Evolutionary conservation across 2,888 invertebrate genomes (phyloP).

Genomic region (Sylvicola cinctus): DNA sequence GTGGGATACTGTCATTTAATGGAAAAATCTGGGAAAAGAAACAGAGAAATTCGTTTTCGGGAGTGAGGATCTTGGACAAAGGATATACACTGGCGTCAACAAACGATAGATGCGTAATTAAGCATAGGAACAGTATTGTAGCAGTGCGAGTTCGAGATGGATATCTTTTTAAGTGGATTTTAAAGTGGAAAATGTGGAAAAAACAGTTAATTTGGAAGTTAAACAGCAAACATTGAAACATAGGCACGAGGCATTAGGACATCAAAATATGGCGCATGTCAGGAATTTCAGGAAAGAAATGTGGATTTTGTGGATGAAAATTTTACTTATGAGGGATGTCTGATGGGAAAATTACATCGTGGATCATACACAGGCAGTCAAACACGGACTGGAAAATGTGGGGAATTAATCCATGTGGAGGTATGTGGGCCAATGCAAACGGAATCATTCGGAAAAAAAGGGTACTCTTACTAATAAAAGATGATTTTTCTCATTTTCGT

Average conservation of each 20-base stretch:
- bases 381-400: not conserved
- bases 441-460: not conserved
- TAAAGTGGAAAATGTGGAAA: not conserved
- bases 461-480: not conserved
- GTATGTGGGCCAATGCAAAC: conserved; percentile 1
- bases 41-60: no score
- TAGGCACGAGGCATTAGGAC: no score
- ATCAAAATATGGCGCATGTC: no score
- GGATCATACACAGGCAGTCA: not conserved
- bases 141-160: no score
- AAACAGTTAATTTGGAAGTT: not conserved
- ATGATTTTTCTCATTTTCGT: not conserved
- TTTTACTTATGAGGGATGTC: not conserved
- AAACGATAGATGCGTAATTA: no score
- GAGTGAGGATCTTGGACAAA: no score
- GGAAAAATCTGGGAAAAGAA: not conserved
- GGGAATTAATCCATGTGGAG: not conserved
- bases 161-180: no score
- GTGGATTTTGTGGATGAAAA: not conserved
- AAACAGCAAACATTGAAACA: not conserved
- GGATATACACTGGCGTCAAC: no score
- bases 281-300: no score
- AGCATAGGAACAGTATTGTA: no score
- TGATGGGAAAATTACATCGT: not conserved
- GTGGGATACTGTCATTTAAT: not conserved